phyloP scores from a whole-genome alignment of 2,888 invertebrate genomes.

The Mayetiola destructor region DNA sequence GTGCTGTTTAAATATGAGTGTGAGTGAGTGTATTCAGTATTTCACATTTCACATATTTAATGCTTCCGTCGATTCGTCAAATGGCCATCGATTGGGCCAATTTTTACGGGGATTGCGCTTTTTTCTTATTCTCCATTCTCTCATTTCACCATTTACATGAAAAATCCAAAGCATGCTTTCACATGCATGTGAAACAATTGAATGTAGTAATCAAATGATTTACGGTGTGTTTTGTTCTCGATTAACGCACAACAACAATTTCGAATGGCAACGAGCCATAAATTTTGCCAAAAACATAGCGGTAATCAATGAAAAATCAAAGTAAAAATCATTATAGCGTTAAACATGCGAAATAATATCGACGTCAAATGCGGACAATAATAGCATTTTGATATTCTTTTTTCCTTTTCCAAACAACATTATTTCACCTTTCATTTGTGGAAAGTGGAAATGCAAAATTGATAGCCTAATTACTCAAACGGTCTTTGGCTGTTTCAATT shows the following conservation, averaged over 20 bases:
- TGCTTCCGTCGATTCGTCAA: conserved; percentile 7
- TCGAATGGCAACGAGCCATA: not conserved
- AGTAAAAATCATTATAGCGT: conserved; percentile 6
- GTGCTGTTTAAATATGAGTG: conserved; percentile 6
- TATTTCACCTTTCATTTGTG: no score
- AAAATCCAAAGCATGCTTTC: not conserved
- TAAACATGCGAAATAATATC: not conserved
- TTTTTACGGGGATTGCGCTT: not conserved
- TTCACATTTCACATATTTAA: conserved; percentile 7
- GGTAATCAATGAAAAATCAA: conserved; percentile 1
- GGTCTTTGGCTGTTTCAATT: no score
- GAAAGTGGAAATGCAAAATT: no score
- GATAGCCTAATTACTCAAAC: no score
- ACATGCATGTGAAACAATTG: not conserved
- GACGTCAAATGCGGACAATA: not conserved
- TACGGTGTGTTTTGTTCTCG: not conserved
- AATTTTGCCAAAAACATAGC: conserved; percentile 1
- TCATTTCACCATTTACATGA: not conserved
- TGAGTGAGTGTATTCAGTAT: not conserved
- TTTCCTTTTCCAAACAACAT: no score
- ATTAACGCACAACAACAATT: not conserved
- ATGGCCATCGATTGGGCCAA: not conserved
- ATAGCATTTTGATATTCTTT: no score
- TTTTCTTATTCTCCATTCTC: not conserved
- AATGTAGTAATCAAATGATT: conserved; percentile 1